Evolutionary conservation across 2,888 invertebrate species (phyloP), one percentile per base, ranked within the genome.

Genomic region (Sinhomidia bicolor): DNA sequence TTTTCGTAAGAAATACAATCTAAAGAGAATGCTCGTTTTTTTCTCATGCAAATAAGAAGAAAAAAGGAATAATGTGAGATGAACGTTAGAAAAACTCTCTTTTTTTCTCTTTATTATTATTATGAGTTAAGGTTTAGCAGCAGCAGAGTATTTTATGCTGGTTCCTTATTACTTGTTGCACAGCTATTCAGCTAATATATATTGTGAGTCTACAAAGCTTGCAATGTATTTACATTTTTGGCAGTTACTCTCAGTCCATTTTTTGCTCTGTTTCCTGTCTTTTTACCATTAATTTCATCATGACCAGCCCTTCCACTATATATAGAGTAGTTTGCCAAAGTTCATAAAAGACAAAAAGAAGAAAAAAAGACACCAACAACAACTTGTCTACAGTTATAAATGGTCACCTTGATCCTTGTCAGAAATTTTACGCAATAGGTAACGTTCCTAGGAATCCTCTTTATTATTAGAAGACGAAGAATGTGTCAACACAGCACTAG

Each of bases 201-300:
- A n/a, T n/a, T n/a, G n/a, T n/a, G n/a, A n/a, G n/a, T n/a, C n/a
- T n/a, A n/a, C n/a, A n/a, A n/a, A n/a, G n/a, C n/a, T n/a, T n/a
- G n/a, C n/a, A n/a, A 60, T 60, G 60, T 44, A 84, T 84, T 84
- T 84, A 74, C 84, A 84, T 84, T 84, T 84, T 84, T 74, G 84
- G 74, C 74, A 84, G 54, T 29, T 26, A 60, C 2, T 12, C 54
- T 26, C 14, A 74, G 20, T 36, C 36, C 5, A 36, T 84, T 54
- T 74, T 84, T 44, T 54, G 17, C 78, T 47, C 29, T 14, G 7
- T 36, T 5, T 4, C 32, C 32, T 20, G 12, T 57, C 26, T 47
- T 74, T 36, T 51, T 74, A n/a, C n/a, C n/a, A n/a, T 74, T 26
- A 47, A 0, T 47, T 74, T 74, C 26, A 47, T 26, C 74, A 74